Evolutionary conservation across 2,888 invertebrate genomes (phyloP).

Genomic region (Saturnia japonica): DNA sequence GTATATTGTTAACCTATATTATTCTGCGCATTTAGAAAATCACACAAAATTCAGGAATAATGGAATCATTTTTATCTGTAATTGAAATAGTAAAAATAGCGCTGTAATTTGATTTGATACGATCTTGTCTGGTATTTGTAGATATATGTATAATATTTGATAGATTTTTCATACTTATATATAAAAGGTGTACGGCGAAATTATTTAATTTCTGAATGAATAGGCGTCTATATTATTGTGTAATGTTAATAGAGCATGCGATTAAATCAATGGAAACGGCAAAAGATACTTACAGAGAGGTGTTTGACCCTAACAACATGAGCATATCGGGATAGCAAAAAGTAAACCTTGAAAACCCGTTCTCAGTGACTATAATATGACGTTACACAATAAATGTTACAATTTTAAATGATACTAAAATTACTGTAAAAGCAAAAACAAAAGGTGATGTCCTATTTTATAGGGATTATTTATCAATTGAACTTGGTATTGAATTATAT

Average conservation of each 20-base stretch:
- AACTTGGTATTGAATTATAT: too few relatives aligned
- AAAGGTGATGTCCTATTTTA: background rate
- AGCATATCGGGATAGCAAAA: slow-evolving; percentile 52
- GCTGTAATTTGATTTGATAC: background rate
- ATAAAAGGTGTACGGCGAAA: background rate
- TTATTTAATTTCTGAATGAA: slow-evolving; percentile 10
- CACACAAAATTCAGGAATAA: too few relatives aligned
- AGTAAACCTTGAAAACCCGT: slow-evolving; percentile 60
- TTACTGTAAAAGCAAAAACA: background rate
- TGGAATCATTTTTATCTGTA: too few relatives aligned
- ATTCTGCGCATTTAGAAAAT: too few relatives aligned
- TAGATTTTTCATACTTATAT: too few relatives aligned
- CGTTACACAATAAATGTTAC: slow-evolving; percentile 29
- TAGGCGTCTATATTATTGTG: slow-evolving; percentile 32
- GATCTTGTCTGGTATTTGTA: background rate
- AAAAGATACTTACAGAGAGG: slow-evolving; percentile 32
- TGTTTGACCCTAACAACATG: slow-evolving; percentile 50
- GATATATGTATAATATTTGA: too few relatives aligned
- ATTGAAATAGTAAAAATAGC: too few relatives aligned
- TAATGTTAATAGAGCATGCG: slow-evolving; percentile 45
- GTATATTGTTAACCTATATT: too few relatives aligned
- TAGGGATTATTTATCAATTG: too few relatives aligned
- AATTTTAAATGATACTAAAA: background rate
- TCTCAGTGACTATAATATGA: slow-evolving; percentile 43
- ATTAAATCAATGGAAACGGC: slow-evolving; percentile 48